These are phyloP conservation scores for Macaria notata DNA, from an alignment of 2,888 invertebrate species.

Conservation along the genomic window DNA sequence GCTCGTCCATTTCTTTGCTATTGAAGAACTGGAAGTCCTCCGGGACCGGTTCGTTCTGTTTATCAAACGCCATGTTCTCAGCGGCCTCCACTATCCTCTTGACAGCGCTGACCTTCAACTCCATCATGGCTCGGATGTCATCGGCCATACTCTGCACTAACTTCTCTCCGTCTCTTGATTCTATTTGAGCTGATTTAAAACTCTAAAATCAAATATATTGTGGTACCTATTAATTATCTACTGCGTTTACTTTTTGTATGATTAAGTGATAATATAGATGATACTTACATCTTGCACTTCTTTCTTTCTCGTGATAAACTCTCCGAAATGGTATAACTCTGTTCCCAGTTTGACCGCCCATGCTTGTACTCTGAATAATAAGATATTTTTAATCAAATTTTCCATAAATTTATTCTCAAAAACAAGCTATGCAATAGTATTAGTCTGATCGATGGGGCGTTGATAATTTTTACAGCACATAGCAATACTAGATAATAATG, in stretches of 20 bases:
- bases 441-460: too few relatives aligned
- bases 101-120: constrained; percentile 93
- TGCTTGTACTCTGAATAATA: constrained; percentile 84
- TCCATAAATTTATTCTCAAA: not conserved
- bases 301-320: constrained; percentile 89
- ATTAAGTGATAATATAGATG: not conserved
- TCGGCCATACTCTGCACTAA: constrained; percentile 92
- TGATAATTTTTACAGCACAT: too few relatives aligned
- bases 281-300: constrained; percentile 87
- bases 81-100: constrained; percentile 94
- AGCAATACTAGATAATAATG: too few relatives aligned
- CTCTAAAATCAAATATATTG: constrained; percentile 73
- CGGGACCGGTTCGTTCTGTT: constrained; percentile 75
- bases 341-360: constrained; percentile 92
- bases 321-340: constrained; percentile 90
- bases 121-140: constrained; percentile 94
- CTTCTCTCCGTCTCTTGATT: constrained; percentile 88
- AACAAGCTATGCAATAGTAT: too few relatives aligned
- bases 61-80: constrained; percentile 88
- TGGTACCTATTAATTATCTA: too few relatives aligned
- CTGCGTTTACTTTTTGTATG: not conserved
- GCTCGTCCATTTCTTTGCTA: constrained; percentile 86
- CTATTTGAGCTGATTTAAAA: constrained; percentile 89
- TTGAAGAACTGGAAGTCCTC: constrained; percentile 87
- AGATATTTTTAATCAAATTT: not conserved